Percentiles rank a stretch among this genome's conserved stretches.
These are phyloP conservation scores for Drosophila mettleri DNA, from an alignment of 2,888 invertebrate genomes.

Conservation along the genomic window DNA sequence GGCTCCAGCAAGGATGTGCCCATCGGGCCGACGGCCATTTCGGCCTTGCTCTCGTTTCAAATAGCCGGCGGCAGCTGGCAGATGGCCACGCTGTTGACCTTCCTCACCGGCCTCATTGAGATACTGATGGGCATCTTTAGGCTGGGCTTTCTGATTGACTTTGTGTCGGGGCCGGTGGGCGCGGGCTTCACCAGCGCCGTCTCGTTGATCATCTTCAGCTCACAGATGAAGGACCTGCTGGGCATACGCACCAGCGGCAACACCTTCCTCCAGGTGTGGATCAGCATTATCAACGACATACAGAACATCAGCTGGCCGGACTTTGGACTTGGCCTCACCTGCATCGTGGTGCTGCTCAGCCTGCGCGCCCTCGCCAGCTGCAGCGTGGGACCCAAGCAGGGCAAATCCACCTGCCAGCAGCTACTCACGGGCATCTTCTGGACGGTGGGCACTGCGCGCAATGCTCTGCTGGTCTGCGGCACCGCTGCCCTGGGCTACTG, in stretches of 20 bases:
- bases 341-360: constrained; percentile 90
- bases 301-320: constrained; percentile 90
- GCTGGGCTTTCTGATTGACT: constrained; percentile 94
- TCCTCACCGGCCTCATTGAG: constrained; percentile 91
- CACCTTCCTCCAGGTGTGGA: constrained; percentile 93
- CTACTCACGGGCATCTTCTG: constrained; percentile 89
- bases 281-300: constrained; percentile 89
- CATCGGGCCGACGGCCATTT: constrained; percentile 96
- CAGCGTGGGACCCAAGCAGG: constrained; percentile 87
- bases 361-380: constrained; percentile 91
- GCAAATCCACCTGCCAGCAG: constrained; percentile 87
- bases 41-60: constrained; percentile 94
- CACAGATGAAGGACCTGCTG: constrained; percentile 93
- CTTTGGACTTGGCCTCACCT: constrained; percentile 90
- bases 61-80: constrained; percentile 89
- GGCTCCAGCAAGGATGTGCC: constrained; percentile 97
- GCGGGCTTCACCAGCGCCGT: constrained; percentile 96
- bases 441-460: constrained; percentile 92
- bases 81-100: constrained; percentile 90
- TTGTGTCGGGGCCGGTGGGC: constrained; percentile 95
- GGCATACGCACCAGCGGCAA: constrained; percentile 90
- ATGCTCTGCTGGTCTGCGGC: constrained; percentile 92
- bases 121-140: constrained; percentile 93
- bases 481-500: constrained; percentile 89
- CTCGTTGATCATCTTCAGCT: constrained; percentile 94